phyloP scores from a whole-genome alignment of 2,797 vertebrate genomes.

The Sebastes miniatus region DNA sequence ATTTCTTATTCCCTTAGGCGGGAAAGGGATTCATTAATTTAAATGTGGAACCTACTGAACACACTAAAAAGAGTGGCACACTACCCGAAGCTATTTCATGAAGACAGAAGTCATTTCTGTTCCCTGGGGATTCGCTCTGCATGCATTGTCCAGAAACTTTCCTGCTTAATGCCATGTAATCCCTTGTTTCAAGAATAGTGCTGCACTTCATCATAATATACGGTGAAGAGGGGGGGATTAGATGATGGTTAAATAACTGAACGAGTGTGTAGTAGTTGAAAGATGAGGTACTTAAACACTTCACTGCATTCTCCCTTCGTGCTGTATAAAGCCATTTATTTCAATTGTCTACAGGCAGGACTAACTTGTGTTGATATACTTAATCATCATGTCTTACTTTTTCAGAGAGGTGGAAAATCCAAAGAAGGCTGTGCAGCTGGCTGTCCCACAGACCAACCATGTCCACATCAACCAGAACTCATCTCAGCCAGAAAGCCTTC shows the following conservation, averaged over 20 bases:
- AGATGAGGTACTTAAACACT: neutral
- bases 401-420: conserved; percentile 81
- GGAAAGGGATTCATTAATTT: neutral
- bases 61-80: neutral
- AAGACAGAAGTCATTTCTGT: conserved; percentile 39
- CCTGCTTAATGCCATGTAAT: conserved; percentile 16
- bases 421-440: conserved; percentile 84
- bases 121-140: neutral
- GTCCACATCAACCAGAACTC: conserved; percentile 79
- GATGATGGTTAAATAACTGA: neutral
- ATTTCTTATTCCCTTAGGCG: neutral
- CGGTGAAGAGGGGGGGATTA: neutral
- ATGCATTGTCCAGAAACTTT: neutral
- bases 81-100: conserved; percentile 20
- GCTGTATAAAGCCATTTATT: neutral
- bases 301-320: neutral
- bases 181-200: neutral
- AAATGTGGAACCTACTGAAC: neutral
- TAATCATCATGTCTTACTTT: neutral
- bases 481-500: conserved; percentile 74
- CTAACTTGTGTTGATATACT: neutral
- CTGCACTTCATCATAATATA: conserved; percentile 2
- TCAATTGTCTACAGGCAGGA: neutral
- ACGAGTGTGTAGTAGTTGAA: neutral
- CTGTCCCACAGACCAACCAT: conserved; percentile 88